A percentile compares a stretch with the other conserved stretches of the same genome.
Conservation (phyloP, 2,113 vertebrate genomes). For the Chloropsis cyanopogon region DNA sequence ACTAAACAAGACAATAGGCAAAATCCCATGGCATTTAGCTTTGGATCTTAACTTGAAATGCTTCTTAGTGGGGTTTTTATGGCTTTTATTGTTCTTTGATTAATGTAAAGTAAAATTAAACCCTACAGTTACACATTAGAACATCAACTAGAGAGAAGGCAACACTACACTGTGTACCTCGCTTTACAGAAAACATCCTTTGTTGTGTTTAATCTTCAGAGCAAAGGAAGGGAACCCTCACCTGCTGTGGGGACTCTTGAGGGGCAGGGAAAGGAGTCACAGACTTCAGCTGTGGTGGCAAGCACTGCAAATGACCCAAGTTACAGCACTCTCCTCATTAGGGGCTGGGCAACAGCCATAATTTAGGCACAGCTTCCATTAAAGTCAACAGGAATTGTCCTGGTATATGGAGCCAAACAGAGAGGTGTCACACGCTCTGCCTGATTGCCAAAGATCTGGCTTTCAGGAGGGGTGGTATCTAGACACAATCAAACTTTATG, state of each 20-base stretch:
- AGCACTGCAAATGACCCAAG: background rate
- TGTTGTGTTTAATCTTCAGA: slow-evolving; percentile 37
- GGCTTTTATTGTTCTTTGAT: slow-evolving; percentile 75
- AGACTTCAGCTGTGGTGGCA: background rate
- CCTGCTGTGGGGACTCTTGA: background rate
- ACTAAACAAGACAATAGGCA: slow-evolving; percentile 69
- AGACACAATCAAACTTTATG: background rate
- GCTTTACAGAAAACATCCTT: slow-evolving; percentile 48
- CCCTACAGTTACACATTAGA: slow-evolving; percentile 70
- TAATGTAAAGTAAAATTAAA: slow-evolving; percentile 76
- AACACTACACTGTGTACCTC: background rate
- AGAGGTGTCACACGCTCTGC: background rate
- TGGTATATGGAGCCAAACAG: background rate
- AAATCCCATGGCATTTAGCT: slow-evolving; percentile 67
- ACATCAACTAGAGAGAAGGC: slow-evolving; percentile 51
- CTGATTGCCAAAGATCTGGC: background rate
- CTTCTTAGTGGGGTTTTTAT: slow-evolving; percentile 65
- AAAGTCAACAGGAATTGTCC: background rate
- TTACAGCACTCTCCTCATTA: fast-evolving
- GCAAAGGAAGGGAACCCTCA: background rate
- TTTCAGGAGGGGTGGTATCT: background rate
- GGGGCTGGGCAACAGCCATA: background rate
- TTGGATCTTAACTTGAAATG: slow-evolving; percentile 68
- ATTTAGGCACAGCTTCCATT: background rate
- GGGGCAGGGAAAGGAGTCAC: background rate